phyloP scores from a whole-genome alignment of 2,113 vertebrate genomes.

The Cyphomyrus plagiostoma region DNA sequence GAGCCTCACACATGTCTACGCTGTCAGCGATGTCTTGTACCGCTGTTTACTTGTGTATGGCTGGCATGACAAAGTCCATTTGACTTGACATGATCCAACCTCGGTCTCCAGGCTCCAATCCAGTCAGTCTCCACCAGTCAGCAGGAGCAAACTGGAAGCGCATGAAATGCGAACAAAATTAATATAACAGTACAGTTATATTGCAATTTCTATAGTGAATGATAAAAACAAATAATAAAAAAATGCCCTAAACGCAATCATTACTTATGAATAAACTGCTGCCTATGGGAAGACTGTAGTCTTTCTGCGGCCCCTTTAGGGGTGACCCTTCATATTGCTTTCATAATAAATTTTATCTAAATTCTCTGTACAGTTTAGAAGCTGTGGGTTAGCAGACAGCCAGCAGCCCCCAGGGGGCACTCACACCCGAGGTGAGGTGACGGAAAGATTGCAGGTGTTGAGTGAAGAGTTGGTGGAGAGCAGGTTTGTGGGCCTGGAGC shows the following conservation, averaged over 20 bases:
- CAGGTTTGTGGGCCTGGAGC: neutral
- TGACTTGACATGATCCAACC: neutral
- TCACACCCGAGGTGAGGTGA: neutral
- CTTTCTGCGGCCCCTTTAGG: neutral
- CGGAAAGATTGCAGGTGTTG: neutral
- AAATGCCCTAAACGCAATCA: neutral
- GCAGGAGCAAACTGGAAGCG: neutral
- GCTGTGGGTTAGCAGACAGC: neutral
- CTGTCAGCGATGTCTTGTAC: no score
- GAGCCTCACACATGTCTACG: neutral
- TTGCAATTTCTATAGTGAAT: neutral
- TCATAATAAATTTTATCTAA: neutral
- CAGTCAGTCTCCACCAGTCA: no score
- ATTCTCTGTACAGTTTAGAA: neutral
- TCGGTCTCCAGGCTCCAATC: neutral
- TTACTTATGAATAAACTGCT: neutral
- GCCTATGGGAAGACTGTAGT: neutral
- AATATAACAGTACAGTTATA: neutral
- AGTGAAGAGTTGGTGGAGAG: neutral
- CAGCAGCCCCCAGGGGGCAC: neutral
- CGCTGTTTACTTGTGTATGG: no score
- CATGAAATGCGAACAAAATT: neutral
- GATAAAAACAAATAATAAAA: neutral
- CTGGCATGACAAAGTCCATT: no score
- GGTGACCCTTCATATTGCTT: neutral